These are phyloP conservation scores for Alexandromys fortis DNA, from an alignment of 2,113 vertebrate species.

Conservation along the genomic window DNA sequence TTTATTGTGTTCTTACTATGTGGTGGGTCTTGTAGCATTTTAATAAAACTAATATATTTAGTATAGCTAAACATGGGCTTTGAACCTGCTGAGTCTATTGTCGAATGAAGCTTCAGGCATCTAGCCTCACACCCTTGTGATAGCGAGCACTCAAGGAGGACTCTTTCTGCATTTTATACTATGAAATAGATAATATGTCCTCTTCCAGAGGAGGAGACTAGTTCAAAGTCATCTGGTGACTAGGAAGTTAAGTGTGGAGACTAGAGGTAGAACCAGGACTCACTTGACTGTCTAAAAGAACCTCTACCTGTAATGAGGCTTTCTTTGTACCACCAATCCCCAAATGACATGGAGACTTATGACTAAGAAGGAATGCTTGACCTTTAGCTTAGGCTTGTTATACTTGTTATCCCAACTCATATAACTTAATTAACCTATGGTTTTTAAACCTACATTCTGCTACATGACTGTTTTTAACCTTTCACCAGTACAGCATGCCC, in stretches of 20 bases:
- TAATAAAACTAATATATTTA: neutral
- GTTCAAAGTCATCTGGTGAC: neutral
- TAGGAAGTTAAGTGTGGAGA: neutral
- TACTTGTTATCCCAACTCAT: neutral
- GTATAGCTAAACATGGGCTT: neutral
- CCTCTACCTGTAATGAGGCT: neutral
- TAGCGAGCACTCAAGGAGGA: neutral
- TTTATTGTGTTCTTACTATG: neutral
- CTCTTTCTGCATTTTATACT: neutral
- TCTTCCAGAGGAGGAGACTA: neutral
- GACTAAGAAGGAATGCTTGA: neutral
- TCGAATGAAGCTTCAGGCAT: neutral
- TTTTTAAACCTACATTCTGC: neutral
- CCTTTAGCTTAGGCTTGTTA: neutral
- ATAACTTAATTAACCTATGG: neutral
- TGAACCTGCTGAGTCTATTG: neutral
- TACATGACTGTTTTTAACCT: neutral
- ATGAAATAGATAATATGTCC: neutral
- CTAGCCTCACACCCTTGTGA: accelerated
- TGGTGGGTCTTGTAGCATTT: neutral
- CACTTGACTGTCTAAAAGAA: neutral
- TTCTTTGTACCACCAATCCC: neutral
- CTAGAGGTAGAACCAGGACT: neutral
- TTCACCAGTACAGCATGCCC: neutral
- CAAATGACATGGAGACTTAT: neutral